Percentiles rank a stretch among this genome's conserved stretches.
Conservation (phyloP, 2,888 invertebrate species). For the Sussaba pulchella region DNA sequence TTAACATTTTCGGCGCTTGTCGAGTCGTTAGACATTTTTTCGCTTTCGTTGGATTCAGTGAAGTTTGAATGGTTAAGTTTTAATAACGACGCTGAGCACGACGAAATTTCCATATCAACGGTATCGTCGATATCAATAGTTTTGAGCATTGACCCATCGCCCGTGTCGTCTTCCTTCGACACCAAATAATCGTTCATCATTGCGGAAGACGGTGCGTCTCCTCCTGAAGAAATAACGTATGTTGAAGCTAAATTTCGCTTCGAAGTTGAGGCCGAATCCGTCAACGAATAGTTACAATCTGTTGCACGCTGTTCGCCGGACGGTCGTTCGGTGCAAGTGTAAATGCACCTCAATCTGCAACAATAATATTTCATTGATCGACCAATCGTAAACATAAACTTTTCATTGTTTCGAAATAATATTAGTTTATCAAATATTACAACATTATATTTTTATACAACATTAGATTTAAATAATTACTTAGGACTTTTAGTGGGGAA, state of each 20-base stretch:
- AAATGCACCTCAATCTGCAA: slow-evolving; percentile 62
- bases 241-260: slow-evolving; percentile 38
- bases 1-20: slow-evolving; percentile 8
- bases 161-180: slow-evolving; percentile 2
- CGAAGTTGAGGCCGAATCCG: slow-evolving; percentile 19
- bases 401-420: no score
- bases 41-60: not conserved
- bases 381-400: not conserved
- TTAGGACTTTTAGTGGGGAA: slow-evolving; percentile 41
- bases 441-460: no score
- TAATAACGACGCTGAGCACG: no score
- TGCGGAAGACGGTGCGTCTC: slow-evolving; percentile 46
- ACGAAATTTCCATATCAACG: no score
- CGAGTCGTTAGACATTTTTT: slow-evolving; percentile 18
- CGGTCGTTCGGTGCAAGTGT: slow-evolving; percentile 46
- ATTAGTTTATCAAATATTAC: no score
- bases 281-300: slow-evolving; percentile 22
- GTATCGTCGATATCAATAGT: slow-evolving; percentile 15
- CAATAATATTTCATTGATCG: not conserved
- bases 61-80: not conserved
- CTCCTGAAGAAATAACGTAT: slow-evolving; percentile 53
- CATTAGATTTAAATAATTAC: slow-evolving; percentile 32
- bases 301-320: not conserved
- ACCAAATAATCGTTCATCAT: slow-evolving; percentile 29
- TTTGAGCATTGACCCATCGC: slow-evolving; percentile 7